A percentile compares a stretch with the other conserved stretches of the same genome.
Evolutionary conservation across 2,888 invertebrate genomes (phyloP).

Genomic region (Drosophila colorata): DNA sequence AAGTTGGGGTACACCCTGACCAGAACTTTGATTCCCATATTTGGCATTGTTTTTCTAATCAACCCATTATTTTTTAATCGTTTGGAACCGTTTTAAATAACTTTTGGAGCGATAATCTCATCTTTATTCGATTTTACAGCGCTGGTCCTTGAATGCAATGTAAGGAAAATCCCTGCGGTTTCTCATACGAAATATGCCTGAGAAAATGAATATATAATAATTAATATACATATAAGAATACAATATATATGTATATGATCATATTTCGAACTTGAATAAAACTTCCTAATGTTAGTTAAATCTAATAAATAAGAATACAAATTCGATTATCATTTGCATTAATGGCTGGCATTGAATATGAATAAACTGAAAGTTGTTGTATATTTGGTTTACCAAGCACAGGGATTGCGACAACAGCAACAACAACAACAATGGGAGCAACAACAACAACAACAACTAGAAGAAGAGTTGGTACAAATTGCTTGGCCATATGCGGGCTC

Average conservation of each 20-base stretch:
- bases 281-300: background rate
- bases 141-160: too few relatives aligned
- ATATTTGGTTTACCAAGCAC: constrained; percentile 35
- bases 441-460: constrained; percentile 5
- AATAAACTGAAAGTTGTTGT: constrained; percentile 16
- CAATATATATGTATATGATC: background rate
- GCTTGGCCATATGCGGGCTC: constrained; percentile 42
- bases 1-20: too few relatives aligned
- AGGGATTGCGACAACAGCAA: constrained; percentile 14
- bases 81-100: too few relatives aligned
- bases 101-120: too few relatives aligned
- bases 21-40: too few relatives aligned
- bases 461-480: constrained; percentile 41
- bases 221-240: too few relatives aligned
- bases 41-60: too few relatives aligned
- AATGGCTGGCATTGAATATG: constrained; percentile 21
- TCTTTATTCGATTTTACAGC: too few relatives aligned
- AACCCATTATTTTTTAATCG: too few relatives aligned
- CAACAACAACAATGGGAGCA: background rate
- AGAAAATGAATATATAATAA: too few relatives aligned
- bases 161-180: too few relatives aligned
- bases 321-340: constrained; percentile 46
- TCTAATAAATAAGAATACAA: constrained; percentile 14
- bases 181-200: background rate
- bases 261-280: background rate